Conservation (phyloP, 2,113 vertebrate species). For the Halichoerus grypus region DNA sequence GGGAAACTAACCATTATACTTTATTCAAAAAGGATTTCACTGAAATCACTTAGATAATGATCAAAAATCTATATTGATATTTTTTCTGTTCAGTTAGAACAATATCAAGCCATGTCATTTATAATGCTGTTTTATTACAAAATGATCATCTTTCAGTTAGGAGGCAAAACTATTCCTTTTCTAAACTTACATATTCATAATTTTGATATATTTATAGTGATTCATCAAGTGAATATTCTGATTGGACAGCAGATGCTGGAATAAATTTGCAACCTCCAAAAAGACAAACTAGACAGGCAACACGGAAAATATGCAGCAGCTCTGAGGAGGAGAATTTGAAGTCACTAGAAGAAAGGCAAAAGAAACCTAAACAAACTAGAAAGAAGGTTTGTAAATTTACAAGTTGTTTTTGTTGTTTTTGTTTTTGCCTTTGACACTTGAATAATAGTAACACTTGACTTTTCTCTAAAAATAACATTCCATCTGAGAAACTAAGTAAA, state of each 20-base stretch:
- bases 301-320: conserved; percentile 92
- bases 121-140: conserved; percentile 40
- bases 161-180: conserved; percentile 17
- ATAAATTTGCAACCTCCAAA: conserved; percentile 99
- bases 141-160: conserved; percentile 23
- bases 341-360: conserved; percentile 88
- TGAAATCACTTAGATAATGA: conserved; percentile 32
- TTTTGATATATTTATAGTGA: conserved; percentile 87
- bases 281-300: conserved; percentile 92
- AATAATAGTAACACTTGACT: background rate
- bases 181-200: background rate
- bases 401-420: background rate
- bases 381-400: conserved; percentile 88
- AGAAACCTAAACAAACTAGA: conserved; percentile 94
- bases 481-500: conserved; percentile 14
- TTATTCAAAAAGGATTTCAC: conserved; percentile 34
- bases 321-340: conserved; percentile 96
- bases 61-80: background rate
- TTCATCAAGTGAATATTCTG: conserved; percentile 98
- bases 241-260: conserved; percentile 98
- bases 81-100: background rate
- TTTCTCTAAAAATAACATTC: conserved; percentile 46
- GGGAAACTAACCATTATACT: conserved; percentile 32
- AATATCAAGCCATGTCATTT: conserved; percentile 44
- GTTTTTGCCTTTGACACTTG: background rate